Conservation (phyloP, 2,113 vertebrate species). For the Melanerpes formicivorus region DNA sequence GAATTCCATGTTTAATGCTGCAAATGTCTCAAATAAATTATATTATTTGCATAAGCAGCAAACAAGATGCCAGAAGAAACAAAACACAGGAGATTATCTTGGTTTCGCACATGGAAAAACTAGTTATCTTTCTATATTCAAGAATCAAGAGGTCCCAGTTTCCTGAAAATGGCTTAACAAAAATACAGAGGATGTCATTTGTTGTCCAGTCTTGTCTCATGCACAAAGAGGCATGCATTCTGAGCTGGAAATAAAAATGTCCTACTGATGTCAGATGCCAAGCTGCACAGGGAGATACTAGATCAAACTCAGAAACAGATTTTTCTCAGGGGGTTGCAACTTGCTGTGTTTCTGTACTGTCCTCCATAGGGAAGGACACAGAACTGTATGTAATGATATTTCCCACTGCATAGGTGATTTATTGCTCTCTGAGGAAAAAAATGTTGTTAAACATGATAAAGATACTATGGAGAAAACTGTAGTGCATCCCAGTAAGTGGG, state of each 20-base stretch:
- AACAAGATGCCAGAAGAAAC: neutral
- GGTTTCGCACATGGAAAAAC: neutral
- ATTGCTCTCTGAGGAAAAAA: neutral
- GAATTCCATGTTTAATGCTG: neutral
- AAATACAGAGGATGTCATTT: conserved; percentile 23
- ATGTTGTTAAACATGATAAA: neutral
- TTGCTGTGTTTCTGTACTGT: neutral
- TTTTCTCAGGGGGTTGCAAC: neutral
- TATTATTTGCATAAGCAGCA: neutral
- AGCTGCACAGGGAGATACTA: neutral
- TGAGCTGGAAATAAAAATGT: neutral
- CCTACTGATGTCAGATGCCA: neutral
- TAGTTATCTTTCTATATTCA: neutral
- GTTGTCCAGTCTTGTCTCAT: neutral
- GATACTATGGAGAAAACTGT: neutral
- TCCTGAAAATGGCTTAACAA: conserved; percentile 36
- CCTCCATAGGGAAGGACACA: neutral
- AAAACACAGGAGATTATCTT: neutral
- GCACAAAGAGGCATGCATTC: neutral
- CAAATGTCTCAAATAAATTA: conserved; percentile 15
- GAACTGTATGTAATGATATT: neutral
- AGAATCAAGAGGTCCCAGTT: neutral
- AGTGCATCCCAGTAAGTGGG: neutral
- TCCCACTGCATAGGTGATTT: neutral
- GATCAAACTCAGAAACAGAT: neutral